These are phyloP conservation scores for Zophobas atratus DNA, from an alignment of 1,140 invertebrate species.

Conservation along the genomic window DNA sequence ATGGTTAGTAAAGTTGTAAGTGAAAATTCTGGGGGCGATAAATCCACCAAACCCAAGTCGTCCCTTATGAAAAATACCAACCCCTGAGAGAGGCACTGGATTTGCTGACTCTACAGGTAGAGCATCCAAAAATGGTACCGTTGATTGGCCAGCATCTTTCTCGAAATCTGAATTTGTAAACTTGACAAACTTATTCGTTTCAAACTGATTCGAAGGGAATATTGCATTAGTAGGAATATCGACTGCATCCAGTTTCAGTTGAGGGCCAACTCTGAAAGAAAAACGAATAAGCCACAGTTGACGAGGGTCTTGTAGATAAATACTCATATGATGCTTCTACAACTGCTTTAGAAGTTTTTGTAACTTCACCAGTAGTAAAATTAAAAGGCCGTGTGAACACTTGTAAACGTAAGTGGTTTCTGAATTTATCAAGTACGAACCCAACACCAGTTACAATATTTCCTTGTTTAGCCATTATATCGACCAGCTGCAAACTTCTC, in stretches of 20 bases:
- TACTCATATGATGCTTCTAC: too few species aligned
- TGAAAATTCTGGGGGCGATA: slow-evolving; percentile 80
- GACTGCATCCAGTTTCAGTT: not conserved
- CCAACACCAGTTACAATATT: slow-evolving; percentile 2
- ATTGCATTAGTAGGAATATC: not conserved
- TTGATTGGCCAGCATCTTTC: slow-evolving; percentile 84
- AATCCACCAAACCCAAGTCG: slow-evolving; percentile 80
- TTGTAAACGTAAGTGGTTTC: not conserved
- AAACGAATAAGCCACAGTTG: not conserved
- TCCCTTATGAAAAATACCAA: slow-evolving; percentile 84
- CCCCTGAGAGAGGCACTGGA: slow-evolving; percentile 75
- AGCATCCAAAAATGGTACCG: slow-evolving; percentile 84
- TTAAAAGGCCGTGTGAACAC: not conserved
- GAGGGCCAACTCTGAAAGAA: not conserved
- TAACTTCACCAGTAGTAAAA: not conserved
- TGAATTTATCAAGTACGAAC: not conserved
- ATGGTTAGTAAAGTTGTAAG: slow-evolving; percentile 72
- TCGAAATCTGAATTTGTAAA: slow-evolving; percentile 80
- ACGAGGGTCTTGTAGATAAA: too few species aligned
- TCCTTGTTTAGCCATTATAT: slow-evolving; percentile 1
- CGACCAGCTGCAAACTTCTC: not conserved
- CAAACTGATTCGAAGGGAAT: not conserved
- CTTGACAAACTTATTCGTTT: slow-evolving; percentile 79
- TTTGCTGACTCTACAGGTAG: slow-evolving; percentile 77
- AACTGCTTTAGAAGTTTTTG: not conserved